Conservation (phyloP, 2,113 vertebrate genomes). For the Rattus rattus region DNA sequence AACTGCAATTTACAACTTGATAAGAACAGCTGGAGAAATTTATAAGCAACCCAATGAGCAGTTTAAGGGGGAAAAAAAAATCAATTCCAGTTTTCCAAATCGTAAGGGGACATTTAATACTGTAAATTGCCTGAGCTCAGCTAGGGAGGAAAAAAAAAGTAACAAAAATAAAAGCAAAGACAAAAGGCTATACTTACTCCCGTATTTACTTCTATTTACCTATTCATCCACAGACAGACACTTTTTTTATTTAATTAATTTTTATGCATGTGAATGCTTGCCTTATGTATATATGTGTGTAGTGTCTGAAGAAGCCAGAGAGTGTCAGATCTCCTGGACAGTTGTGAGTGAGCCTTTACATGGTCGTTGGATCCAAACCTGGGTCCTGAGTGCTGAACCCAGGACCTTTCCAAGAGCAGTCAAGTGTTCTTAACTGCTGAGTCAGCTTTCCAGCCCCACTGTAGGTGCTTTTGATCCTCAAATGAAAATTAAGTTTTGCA, state of each 20-base stretch:
- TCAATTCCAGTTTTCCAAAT: not conserved
- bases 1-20: slow-evolving; percentile 73
- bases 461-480: not conserved
- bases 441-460: not conserved
- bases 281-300: not conserved
- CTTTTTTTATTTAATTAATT: not conserved
- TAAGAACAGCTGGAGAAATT: slow-evolving; percentile 62
- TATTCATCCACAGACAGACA: not conserved
- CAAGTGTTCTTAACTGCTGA: not conserved
- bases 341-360: no score
- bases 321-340: not conserved
- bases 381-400: not conserved
- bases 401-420: not conserved
- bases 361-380: not conserved
- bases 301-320: not conserved
- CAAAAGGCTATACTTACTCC: not conserved
- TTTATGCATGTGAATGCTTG: not conserved
- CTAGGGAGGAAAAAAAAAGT: not conserved
- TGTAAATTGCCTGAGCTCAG: slow-evolving; percentile 55
- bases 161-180: not conserved
- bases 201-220: no score
- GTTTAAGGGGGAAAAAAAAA: slow-evolving; percentile 64
- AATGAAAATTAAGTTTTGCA: slow-evolving; percentile 20
- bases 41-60: slow-evolving; percentile 53
- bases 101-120: slow-evolving; percentile 71